phyloP scores from a whole-genome alignment of 2,797 vertebrate genomes.

The Pipistrellus pipistrellus region DNA sequence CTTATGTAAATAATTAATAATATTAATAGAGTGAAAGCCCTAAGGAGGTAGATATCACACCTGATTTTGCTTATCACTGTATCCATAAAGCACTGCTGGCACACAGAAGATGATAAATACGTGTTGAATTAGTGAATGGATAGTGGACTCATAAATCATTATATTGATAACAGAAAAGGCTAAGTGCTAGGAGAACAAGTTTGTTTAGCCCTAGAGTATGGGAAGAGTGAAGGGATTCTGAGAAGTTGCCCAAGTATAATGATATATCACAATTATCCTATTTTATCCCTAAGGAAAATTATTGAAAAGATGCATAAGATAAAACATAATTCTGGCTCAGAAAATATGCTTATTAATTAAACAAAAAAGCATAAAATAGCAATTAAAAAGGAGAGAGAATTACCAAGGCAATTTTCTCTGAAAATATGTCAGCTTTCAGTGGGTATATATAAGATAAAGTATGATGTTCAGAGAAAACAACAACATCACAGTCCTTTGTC shows the following conservation, averaged over 20 bases:
- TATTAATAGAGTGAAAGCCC: not conserved
- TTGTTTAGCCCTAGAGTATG: not conserved
- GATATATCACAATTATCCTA: not conserved
- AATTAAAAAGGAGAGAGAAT: not conserved
- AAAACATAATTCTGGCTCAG: not conserved
- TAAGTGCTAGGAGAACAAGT: not conserved
- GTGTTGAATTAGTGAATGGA: not conserved
- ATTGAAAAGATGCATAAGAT: not conserved
- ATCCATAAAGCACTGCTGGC: not conserved
- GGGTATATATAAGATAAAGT: not conserved
- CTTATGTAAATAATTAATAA: conserved; percentile 36
- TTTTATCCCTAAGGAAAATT: conserved; percentile 8
- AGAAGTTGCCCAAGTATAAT: not conserved
- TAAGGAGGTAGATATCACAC: not conserved
- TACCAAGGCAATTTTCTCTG: not conserved
- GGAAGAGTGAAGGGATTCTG: not conserved
- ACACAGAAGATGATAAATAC: not conserved
- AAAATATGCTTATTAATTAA: not conserved
- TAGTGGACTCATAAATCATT: not conserved
- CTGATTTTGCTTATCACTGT: not conserved
- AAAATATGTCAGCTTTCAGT: not conserved
- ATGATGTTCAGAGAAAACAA: not conserved
- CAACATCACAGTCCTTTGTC: not conserved
- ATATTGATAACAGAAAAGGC: not conserved
- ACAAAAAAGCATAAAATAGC: not conserved